Percentiles rank a stretch among this genome's conserved stretches.
These are phyloP conservation scores for Propsilocerus akamusi DNA, from an alignment of 1,140 invertebrate species.

Conservation along the genomic window DNA sequence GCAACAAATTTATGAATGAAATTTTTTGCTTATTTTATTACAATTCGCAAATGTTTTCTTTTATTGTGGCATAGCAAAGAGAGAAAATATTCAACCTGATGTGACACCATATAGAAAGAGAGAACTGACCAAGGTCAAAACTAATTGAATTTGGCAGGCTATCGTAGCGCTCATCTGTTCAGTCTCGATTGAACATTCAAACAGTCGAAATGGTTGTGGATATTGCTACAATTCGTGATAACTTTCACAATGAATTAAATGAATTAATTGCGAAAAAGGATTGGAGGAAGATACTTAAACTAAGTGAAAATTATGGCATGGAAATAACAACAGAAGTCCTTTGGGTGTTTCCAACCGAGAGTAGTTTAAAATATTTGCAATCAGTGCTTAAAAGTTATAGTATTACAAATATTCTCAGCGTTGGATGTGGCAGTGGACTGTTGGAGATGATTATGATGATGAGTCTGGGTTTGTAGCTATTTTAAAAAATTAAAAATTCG, in stretches of 20 bases:
- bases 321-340: slow-evolving; percentile 7
- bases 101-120: too few relatives aligned
- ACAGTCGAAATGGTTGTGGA: not conserved
- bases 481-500: too few relatives aligned
- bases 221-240: not conserved
- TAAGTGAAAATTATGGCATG: not conserved
- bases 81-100: too few relatives aligned
- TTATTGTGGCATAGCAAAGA: too few relatives aligned
- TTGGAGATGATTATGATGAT: slow-evolving; percentile 27
- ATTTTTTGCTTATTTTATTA: too few relatives aligned
- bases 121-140: too few relatives aligned
- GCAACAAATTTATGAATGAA: too few relatives aligned
- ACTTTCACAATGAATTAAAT: not conserved
- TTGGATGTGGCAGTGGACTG: slow-evolving; percentile 28
- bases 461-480: slow-evolving; percentile 8
- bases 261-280: not conserved
- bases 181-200: not conserved
- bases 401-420: slow-evolving; percentile 21
- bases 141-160: too few relatives aligned
- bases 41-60: too few relatives aligned
- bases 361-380: slow-evolving; percentile 23
- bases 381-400: slow-evolving; percentile 13
- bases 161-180: not conserved
- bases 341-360: slow-evolving; percentile 27
- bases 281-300: not conserved